Base-by-base conservation (phyloP, 2,888 invertebrate genomes). In the Mellilla xanthometata region DNA sequence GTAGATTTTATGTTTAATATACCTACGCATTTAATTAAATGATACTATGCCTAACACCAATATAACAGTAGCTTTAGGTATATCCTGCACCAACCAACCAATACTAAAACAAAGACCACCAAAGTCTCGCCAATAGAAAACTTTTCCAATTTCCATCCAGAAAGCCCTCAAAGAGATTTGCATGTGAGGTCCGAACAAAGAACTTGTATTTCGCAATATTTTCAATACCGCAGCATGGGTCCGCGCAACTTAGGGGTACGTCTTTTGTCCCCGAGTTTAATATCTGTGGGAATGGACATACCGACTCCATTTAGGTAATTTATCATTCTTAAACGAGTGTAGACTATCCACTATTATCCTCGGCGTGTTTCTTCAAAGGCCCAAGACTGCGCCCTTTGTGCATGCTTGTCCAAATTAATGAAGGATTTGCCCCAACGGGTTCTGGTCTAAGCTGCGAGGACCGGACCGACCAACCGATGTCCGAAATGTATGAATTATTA, bases 261-360 rank as follows among this genome's bases (percentile, higher is more conserved):
- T 71, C 75, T 62, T 78, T 88, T 87, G 85, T 85, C 73, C 80
- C 61, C 62, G 72, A 65, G 72, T 87, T 83, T 89, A 89, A 89
- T 89, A 89, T 89, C 87, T 88, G 89, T 89, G 89, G 89, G 89
- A 89, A 89, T 87, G 80, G 84, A 87, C 88, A 85, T 83, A 79
- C 84, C 85, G 81, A 81, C 74, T 86, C 83, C 85, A 85, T 85
- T 85, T 86, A 68, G 80, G 82, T 81, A 83, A 89, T 89, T 88
- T 88, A 89, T 89, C 89, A 89, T 88, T 87, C 87, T 88, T 88
- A 87, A 89, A 88, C 85, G 78, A 86, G 86, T 78, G 71, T 62
- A 75, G 79, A 81, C 76, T 72, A 74, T 79, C 73, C 63, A 69
- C 77, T 81, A 80, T 83, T 85, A 81, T 72, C 61, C 72, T 56